These are phyloP conservation scores for Acanthopleura granulata DNA, from an alignment of 2,888 invertebrate genomes.

Conservation along the genomic window DNA sequence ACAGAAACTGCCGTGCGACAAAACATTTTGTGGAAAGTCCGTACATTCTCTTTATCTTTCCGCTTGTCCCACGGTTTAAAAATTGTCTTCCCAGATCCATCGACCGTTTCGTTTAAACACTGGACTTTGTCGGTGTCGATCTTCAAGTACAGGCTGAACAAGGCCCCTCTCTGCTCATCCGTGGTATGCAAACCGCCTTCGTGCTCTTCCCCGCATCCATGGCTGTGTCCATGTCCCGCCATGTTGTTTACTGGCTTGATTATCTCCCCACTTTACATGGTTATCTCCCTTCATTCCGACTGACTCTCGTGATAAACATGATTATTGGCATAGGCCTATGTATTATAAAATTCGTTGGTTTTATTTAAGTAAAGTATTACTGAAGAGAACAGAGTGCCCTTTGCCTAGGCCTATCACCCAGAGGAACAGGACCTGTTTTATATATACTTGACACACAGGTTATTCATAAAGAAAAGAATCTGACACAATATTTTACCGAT, in stretches of 20 bases:
- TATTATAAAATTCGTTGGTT: too few relatives aligned
- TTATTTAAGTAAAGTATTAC: too few relatives aligned
- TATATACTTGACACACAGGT: too few relatives aligned
- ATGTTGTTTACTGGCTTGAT: neutral
- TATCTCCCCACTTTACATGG: neutral
- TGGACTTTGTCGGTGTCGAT: slow-evolving; percentile 89
- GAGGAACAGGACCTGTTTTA: too few relatives aligned
- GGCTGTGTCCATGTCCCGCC: slow-evolving; percentile 55
- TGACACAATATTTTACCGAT: too few relatives aligned
- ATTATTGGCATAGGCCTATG: too few relatives aligned
- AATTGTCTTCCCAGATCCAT: slow-evolving; percentile 88
- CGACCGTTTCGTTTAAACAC: slow-evolving; percentile 89
- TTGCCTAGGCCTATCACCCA: too few relatives aligned
- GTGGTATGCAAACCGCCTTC: slow-evolving; percentile 47
- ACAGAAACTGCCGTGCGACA: too few relatives aligned
- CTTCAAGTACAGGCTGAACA: slow-evolving; percentile 89
- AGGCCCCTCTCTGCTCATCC: slow-evolving; percentile 77
- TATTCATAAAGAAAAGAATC: too few relatives aligned
- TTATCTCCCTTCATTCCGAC: slow-evolving; percentile 18
- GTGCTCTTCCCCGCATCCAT: slow-evolving; percentile 40
- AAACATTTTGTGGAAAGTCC: too few relatives aligned
- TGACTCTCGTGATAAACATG: neutral
- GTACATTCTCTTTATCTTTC: slow-evolving; percentile 81
- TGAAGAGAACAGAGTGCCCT: too few relatives aligned
- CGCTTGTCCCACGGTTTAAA: slow-evolving; percentile 94